phyloP scores from a whole-genome alignment of 2,797 vertebrate species.

The Petrocephalus schoutedeni region DNA sequence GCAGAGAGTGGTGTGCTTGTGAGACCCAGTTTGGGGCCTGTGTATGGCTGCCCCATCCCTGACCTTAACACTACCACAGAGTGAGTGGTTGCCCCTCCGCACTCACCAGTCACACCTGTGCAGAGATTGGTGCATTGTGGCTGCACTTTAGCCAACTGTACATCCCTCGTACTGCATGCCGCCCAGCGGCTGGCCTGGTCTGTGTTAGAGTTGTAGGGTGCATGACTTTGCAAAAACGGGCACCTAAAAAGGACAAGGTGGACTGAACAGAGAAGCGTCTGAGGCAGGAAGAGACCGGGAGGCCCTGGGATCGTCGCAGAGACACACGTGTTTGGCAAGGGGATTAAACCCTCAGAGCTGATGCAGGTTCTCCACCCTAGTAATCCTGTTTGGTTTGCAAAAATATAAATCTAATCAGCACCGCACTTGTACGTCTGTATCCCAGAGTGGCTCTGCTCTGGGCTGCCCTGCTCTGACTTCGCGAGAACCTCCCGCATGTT shows the following conservation, averaged over 20 bases:
- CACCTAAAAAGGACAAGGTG: neutral
- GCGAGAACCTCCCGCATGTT: neutral
- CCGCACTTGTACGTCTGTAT: neutral
- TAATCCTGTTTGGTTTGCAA: conserved; percentile 63
- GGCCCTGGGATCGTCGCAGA: conserved; percentile 24
- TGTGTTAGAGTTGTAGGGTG: neutral
- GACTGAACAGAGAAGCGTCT: neutral
- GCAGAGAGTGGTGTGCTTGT: neutral
- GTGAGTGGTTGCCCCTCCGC: neutral
- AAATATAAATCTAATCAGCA: conserved; percentile 50
- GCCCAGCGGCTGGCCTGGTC: neutral
- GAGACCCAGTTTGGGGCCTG: neutral
- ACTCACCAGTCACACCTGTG: neutral
- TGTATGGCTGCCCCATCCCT: neutral
- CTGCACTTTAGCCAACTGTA: neutral
- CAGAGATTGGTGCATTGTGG: neutral
- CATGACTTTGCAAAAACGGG: neutral
- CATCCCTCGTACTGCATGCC: neutral
- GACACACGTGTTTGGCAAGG: conserved; percentile 45
- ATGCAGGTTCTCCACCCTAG: conserved; percentile 46
- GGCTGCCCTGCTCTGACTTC: neutral
- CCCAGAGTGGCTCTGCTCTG: neutral
- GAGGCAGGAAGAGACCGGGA: conserved; percentile 6
- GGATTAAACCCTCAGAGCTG: conserved; percentile 55
- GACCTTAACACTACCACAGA: neutral